Conservation (phyloP, 2,888 invertebrate genomes). For the Apodemia zela region DNA sequence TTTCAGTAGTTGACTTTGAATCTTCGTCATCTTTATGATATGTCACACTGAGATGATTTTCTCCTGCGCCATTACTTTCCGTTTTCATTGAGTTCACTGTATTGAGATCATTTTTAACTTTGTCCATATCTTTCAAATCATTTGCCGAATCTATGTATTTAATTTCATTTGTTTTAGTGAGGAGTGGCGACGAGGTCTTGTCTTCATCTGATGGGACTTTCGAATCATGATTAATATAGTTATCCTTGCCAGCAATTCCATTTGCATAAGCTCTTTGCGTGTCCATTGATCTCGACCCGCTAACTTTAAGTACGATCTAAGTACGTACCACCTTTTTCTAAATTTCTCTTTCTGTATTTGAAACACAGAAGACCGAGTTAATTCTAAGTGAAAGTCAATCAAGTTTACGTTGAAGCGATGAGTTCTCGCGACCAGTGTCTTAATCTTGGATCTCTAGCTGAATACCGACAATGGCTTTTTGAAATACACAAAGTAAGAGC, state of each 20-base stretch:
- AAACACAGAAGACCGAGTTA: conserved; percentile 47
- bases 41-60: conserved; percentile 51
- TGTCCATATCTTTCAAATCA: conserved; percentile 45
- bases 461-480: conserved; percentile 73
- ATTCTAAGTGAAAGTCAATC: conserved; percentile 45
- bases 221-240: conserved; percentile 56
- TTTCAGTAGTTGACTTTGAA: conserved; percentile 65
- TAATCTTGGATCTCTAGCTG: conserved; percentile 82
- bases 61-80: conserved; percentile 42
- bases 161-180: conserved; percentile 53
- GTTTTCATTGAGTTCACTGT: conserved; percentile 63
- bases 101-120: conserved; percentile 58
- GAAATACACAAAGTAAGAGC: conserved; percentile 71
- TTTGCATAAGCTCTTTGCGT: conserved; percentile 62
- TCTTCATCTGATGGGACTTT: conserved; percentile 74
- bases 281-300: conserved; percentile 66
- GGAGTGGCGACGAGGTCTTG: conserved; percentile 69
- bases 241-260: conserved; percentile 72
- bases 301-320: conserved; percentile 50
- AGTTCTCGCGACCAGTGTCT: conserved; percentile 77
- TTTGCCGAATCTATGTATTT: conserved; percentile 60
- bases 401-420: conserved; percentile 60
- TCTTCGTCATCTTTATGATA: conserved; percentile 63
- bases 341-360: conserved; percentile 41
- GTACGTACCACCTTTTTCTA: conserved; percentile 39